phyloP scores from a whole-genome alignment of 2,113 vertebrate species.

The Ochotona princeps region DNA sequence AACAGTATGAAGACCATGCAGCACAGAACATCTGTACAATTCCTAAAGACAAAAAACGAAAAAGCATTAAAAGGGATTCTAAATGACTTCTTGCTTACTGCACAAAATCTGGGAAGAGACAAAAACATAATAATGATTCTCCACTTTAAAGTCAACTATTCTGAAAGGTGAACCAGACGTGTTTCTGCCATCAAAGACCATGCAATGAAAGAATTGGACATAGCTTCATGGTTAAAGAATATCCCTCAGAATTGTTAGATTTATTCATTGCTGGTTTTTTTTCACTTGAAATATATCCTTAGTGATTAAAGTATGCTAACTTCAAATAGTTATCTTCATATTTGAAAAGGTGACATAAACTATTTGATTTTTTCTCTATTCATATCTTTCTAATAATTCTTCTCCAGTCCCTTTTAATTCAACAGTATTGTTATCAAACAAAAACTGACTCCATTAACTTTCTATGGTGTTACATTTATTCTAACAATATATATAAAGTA shows the following conservation, averaged over 20 bases:
- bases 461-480: background rate
- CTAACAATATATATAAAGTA: background rate
- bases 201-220: background rate
- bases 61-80: constrained; percentile 57
- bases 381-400: too few species aligned
- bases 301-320: background rate
- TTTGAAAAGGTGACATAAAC: background rate
- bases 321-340: constrained; percentile 3
- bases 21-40: constrained; percentile 94
- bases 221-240: background rate
- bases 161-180: background rate
- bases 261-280: constrained; percentile 20
- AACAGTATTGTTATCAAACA: background rate
- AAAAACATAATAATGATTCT: background rate
- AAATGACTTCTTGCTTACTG: background rate
- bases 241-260: background rate
- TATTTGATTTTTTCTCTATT: background rate
- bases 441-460: background rate
- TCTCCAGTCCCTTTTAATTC: background rate
- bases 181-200: background rate
- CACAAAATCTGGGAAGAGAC: background rate
- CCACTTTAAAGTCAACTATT: background rate
- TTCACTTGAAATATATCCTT: constrained; percentile 22
- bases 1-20: constrained; percentile 94
- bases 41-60: constrained; percentile 86